These are phyloP conservation scores for Lamellibrachia satsuma DNA, from an alignment of 2,888 invertebrate species.

Conservation along the genomic window DNA sequence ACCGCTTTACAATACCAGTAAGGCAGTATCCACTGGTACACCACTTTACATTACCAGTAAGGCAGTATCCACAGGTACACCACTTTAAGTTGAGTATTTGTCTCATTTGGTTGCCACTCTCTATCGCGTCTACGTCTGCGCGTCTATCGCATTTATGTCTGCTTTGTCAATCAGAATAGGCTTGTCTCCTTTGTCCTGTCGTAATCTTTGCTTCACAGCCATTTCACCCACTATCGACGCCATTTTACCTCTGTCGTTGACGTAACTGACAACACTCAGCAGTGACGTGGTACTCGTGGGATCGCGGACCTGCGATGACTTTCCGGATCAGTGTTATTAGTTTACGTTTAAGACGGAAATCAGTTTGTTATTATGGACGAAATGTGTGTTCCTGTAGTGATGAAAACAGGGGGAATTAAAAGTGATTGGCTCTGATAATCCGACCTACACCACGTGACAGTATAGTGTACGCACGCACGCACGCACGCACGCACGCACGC, in stretches of 20 bases:
- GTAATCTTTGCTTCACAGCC: background rate
- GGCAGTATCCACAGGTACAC: background rate
- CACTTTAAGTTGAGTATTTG: background rate
- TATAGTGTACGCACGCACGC: background rate
- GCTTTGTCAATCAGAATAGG: background rate
- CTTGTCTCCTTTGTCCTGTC: background rate
- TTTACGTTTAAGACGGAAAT: slow-evolving; percentile 17
- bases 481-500: no score
- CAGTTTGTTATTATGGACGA: background rate
- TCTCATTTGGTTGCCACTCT: background rate
- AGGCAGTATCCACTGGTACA: no score
- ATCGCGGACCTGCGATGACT: background rate
- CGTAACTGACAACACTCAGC: background rate
- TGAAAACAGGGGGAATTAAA: background rate
- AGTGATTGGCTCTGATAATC: background rate
- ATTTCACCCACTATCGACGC: background rate
- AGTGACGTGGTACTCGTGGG: background rate
- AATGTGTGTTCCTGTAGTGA: background rate
- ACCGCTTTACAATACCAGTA: no score
- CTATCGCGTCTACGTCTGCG: background rate
- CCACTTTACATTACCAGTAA: no score
- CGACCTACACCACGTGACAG: background rate
- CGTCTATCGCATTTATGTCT: background rate
- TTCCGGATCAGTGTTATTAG: background rate
- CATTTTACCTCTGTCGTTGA: background rate